Percentiles rank a stretch among this genome's conserved stretches.
Evolutionary conservation across 1,140 invertebrate species (phyloP).

Genomic region (Papilio polytes): DNA sequence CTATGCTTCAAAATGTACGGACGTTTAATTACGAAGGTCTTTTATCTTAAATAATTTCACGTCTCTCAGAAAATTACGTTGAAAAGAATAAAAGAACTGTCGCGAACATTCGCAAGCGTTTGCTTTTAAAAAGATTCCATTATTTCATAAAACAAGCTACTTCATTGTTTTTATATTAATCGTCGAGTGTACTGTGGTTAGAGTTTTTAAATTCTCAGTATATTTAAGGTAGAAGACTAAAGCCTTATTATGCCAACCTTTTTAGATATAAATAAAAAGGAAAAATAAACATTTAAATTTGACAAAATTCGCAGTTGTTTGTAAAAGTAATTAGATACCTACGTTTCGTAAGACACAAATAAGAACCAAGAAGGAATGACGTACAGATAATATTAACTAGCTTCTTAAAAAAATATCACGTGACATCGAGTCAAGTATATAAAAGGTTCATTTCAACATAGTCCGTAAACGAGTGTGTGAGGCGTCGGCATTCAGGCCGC

Average conservation of each 20-base stretch:
- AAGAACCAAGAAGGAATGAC: not conserved
- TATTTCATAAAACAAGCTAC: not conserved
- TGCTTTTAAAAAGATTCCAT: not conserved
- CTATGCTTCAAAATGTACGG: slow-evolving; percentile 5
- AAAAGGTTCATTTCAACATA: slow-evolving; percentile 6
- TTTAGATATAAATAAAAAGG: too few relatives aligned
- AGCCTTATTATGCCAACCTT: too few relatives aligned
- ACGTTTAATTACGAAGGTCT: slow-evolving; percentile 4
- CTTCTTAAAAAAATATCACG: slow-evolving; percentile 1
- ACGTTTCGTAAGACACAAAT: too few relatives aligned
- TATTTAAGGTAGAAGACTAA: not conserved
- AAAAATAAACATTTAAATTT: too few relatives aligned
- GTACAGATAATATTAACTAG: not conserved
- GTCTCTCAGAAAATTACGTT: not conserved
- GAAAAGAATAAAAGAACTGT: slow-evolving; percentile 22
- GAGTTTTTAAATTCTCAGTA: not conserved
- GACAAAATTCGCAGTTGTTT: too few relatives aligned
- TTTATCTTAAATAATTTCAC: slow-evolving; percentile 9
- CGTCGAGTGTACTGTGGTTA: not conserved
- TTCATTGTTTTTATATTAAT: not conserved
- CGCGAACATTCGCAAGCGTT: not conserved
- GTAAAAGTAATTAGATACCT: too few relatives aligned
- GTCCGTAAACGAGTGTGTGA: slow-evolving; percentile 26
- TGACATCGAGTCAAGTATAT: not conserved
- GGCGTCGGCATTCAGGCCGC: slow-evolving; percentile 44